Evolutionary conservation across 2,888 invertebrate genomes (phyloP).

Genomic region (Lamproptera curius): DNA sequence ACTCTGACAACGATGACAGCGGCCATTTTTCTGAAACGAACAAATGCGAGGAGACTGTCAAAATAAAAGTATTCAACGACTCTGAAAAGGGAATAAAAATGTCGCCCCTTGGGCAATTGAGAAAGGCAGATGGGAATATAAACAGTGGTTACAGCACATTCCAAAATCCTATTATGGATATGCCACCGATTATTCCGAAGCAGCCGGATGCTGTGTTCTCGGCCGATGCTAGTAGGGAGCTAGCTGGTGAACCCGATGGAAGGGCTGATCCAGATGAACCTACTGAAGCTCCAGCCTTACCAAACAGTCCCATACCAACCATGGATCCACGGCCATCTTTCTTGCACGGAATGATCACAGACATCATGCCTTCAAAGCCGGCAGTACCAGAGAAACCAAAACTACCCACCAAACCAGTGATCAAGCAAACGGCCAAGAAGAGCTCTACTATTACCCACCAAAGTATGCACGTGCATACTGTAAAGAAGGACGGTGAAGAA

Average conservation of each 20-base stretch:
- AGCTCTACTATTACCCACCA: slow-evolving; percentile 51
- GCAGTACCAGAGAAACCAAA: slow-evolving; percentile 85
- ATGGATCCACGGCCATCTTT: slow-evolving; percentile 82
- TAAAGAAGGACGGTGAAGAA: slow-evolving; percentile 56
- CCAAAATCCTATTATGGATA: slow-evolving; percentile 68
- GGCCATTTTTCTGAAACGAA: slow-evolving; percentile 70
- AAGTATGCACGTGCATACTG: slow-evolving; percentile 73
- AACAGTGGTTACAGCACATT: slow-evolving; percentile 68
- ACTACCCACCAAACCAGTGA: slow-evolving; percentile 76
- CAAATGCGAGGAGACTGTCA: slow-evolving; percentile 71
- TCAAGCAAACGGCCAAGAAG: slow-evolving; percentile 71
- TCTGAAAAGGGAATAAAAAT: slow-evolving; percentile 64
- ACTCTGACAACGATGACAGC: slow-evolving; percentile 79
- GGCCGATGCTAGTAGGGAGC: slow-evolving; percentile 83
- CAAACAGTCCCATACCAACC: slow-evolving; percentile 82
- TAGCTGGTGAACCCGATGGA: slow-evolving; percentile 92
- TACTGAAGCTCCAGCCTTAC: slow-evolving; percentile 83
- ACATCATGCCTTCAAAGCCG: slow-evolving; percentile 74
- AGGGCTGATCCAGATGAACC: slow-evolving; percentile 88
- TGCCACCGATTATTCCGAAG: slow-evolving; percentile 69
- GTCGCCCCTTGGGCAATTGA: slow-evolving; percentile 61
- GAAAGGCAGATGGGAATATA: slow-evolving; percentile 67
- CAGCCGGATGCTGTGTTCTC: slow-evolving; percentile 63
- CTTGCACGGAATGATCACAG: slow-evolving; percentile 81
- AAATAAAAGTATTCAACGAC: slow-evolving; percentile 71